These are phyloP conservation scores for Protomyctophum bolini DNA, from an alignment of 2,113 vertebrate species.

Conservation along the genomic window DNA sequence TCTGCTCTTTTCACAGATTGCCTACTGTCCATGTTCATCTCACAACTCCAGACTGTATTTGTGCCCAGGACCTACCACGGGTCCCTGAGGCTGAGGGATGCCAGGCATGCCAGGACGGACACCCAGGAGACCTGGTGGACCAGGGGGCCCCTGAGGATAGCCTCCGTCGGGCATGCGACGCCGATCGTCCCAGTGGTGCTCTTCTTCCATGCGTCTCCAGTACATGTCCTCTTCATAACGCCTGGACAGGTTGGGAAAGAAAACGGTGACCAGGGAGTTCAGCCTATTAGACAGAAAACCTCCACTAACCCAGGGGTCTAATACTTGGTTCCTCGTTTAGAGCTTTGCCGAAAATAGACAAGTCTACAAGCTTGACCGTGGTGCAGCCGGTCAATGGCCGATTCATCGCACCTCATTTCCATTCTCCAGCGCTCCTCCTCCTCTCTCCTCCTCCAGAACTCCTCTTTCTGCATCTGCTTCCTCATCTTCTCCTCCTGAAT, in stretches of 20 bases:
- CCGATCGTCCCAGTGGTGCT: conserved; percentile 97
- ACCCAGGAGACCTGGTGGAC: conserved; percentile 90
- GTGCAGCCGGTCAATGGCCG: not conserved
- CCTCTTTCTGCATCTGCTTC: conserved; percentile 98
- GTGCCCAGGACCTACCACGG: conserved; percentile 80
- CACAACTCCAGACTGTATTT: too few relatives aligned
- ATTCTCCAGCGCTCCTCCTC: conserved; percentile 98
- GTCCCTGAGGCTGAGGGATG: conserved; percentile 89
- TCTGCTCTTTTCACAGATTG: too few relatives aligned
- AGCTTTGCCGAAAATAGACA: not conserved
- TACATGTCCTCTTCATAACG: conserved; percentile 99
- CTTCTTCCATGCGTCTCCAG: conserved; percentile 97
- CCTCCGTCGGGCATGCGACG: conserved; percentile 90
- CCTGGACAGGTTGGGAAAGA: conserved; percentile 67
- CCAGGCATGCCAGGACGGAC: conserved; percentile 95
- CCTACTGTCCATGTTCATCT: too few relatives aligned
- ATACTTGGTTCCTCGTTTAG: not conserved
- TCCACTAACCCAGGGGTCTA: too few relatives aligned
- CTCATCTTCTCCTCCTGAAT: conserved; percentile 99
- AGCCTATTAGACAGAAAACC: too few relatives aligned
- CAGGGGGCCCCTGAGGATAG: conserved; percentile 91
- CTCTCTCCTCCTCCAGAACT: conserved; percentile 96
- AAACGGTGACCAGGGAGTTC: not conserved
- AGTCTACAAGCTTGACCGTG: too few relatives aligned
- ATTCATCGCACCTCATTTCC: conserved; percentile 89